Base-by-base conservation (phyloP, 1,140 invertebrate species). In the Meloidogyne floridensis region DNA sequence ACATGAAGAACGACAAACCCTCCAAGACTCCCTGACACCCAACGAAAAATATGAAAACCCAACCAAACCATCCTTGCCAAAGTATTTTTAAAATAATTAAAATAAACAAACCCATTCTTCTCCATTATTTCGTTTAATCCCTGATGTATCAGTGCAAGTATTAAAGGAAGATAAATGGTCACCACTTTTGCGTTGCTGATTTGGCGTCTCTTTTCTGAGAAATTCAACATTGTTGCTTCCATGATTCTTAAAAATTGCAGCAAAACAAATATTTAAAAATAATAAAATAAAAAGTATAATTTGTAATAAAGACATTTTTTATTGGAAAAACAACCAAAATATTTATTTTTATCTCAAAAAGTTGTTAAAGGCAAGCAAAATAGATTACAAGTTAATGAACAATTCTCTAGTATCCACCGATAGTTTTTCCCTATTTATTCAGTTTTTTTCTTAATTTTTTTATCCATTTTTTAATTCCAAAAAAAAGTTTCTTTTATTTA, bases 251-350 rank as follows among this genome's bases (percentile, higher is more conserved):
- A 65, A 65, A 65, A 65, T 65, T 18, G 59, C 15, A 6, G 59
- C 59, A 65, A 65, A 43, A 15, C 10, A 47, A 75, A 53, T 75
- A 43, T 42, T 43, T 15, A 75, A 43, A 75, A 75, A 43, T 47
- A 47, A 10, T 53, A 47, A 11, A 32, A 75, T 75, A 51, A 75
- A 56, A 53, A 15, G 4, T 73, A 75, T 47, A 75, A 75, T 75
- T 43, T 43, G 59, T 75, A 59, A 32, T 13, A 3, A 47, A 75
- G 51, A 47, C 53, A 75, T 75, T 75, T 56, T 76, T n/a, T 6
- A 15, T 42, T 65, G 18, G 8, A 9, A 59, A 2, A 77, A 8
- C 4, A 77, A 65, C 1, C n/a, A n/a, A 65, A 7, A 6, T 65
- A 13, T n/a, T n/a, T 65, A n/a, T 65, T 15, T 65, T 65, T 65